Evolutionary conservation across 1,140 invertebrate genomes (phyloP), one percentile per base, ranked within the genome.

Genomic region (Gryon sp.): DNA sequence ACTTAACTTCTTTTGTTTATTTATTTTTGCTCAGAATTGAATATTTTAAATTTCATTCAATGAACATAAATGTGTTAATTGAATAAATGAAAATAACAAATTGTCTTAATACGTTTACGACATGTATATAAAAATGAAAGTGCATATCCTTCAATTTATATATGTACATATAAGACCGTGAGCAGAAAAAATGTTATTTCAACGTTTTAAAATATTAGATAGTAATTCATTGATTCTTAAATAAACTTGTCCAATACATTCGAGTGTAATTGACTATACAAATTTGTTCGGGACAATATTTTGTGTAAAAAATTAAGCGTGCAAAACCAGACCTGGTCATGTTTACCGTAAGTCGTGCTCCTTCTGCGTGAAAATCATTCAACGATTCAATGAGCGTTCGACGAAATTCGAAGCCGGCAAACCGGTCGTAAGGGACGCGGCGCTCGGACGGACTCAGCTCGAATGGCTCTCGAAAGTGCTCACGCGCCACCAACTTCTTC

Each of bases 321-420:
- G 66, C 60, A 73, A 68, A 73, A 68, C 11, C 22, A 40, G 28
- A 38, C 15, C 28, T 22, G 20, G 19, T 34, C 7, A 36, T 72
- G 55, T 78, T 78, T 73, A 73, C 57, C 68, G 75, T 73, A 78
- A 78, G 57, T 45, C 75, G 68, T 59, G 75, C 63, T 78, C 59
- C 41, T 78, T 72, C 66, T 78, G 76, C 76, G 65, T 75, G 76
- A 70, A 78, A 78, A 78, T 78, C 70, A 78, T 74, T 74, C 76
- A 78, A 66, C 69, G 65, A 74, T 78, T 78, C 70, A 78, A 78
- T 65, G 70, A 75, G 76, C 59, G 76, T 74, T 78, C 76, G 76
- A 70, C 65, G 76, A 78, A 78, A 75, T 74, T 59, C 60, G 48
- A 72, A 75, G 66, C 65, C 76, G 60, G 70, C 69, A 79, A 79